These are phyloP conservation scores for Eupeodes corollae DNA, from an alignment of 1,140 invertebrate species.

Conservation along the genomic window DNA sequence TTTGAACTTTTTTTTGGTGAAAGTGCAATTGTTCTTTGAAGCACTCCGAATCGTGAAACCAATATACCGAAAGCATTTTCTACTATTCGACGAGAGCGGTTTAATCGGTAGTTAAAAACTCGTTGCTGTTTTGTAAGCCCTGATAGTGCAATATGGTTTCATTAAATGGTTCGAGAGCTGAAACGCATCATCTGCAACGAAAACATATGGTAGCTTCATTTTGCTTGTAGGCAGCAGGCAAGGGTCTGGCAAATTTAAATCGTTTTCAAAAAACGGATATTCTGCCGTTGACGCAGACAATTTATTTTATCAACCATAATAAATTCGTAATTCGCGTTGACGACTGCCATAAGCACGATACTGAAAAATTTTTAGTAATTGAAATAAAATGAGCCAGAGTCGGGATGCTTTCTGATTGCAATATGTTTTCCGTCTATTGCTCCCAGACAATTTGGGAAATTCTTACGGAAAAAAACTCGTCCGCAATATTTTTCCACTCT, in stretches of 20 bases:
- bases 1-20: no score
- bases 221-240: conserved; percentile 13
- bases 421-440: conserved; percentile 31
- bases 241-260: conserved; percentile 12
- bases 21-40: no score
- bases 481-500: conserved; percentile 1
- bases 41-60: no score
- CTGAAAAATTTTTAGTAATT: conserved; percentile 39
- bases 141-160: conserved; percentile 23
- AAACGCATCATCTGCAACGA: conserved; percentile 40
- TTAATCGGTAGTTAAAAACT: conserved; percentile 25
- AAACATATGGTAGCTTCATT: conserved; percentile 12
- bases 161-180: conserved; percentile 30
- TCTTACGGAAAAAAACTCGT: conserved; percentile 18
- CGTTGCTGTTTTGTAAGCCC: conserved; percentile 13
- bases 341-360: conserved; percentile 38
- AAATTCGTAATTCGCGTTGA: no score
- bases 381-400: conserved; percentile 33
- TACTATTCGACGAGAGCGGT: no score
- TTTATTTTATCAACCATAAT: no score
- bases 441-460: conserved; percentile 35
- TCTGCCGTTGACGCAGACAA: no score
- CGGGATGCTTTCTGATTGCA: conserved; percentile 13
- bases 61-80: no score
- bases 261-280: conserved; percentile 5